These are phyloP conservation scores for Dryas iulia DNA, from an alignment of 1,140 invertebrate genomes.

Conservation along the genomic window DNA sequence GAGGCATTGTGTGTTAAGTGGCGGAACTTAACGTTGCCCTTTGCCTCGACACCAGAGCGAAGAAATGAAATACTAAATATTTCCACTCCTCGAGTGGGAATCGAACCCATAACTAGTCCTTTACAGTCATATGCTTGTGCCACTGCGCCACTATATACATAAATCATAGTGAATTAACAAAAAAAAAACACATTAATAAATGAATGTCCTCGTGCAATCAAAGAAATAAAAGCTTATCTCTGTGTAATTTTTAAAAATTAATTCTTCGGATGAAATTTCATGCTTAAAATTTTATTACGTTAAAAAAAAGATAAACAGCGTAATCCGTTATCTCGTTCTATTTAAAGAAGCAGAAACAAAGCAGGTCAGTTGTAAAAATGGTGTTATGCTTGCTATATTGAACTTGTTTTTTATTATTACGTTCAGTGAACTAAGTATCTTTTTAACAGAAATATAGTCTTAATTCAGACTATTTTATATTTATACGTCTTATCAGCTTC, in stretches of 20 bases:
- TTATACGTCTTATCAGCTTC: too few species aligned
- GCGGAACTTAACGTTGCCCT: too few species aligned
- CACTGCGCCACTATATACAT: too few species aligned
- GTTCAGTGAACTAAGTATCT: neutral
- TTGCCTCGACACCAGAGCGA: too few species aligned
- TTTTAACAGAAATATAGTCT: neutral
- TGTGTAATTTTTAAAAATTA: slow-evolving; percentile 63
- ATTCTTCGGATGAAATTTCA: slow-evolving; percentile 76
- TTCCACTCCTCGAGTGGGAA: too few species aligned
- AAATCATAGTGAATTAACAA: too few species aligned
- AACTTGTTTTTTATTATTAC: neutral
- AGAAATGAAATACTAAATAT: too few species aligned
- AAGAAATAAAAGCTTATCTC: slow-evolving; percentile 13
- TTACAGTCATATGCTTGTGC: too few species aligned
- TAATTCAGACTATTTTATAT: neutral
- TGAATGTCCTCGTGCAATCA: neutral
- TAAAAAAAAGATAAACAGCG: slow-evolving; percentile 1
- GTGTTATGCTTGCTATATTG: neutral
- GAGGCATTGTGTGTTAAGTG: too few species aligned
- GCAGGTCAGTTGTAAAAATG: neutral
- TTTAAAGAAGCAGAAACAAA: slow-evolving; percentile 1
- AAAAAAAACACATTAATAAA: too few species aligned
- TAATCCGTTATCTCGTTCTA: neutral
- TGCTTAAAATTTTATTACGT: slow-evolving; percentile 51
- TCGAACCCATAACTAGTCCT: too few species aligned